Evolutionary conservation across 1,140 invertebrate genomes (phyloP), one percentile per base, ranked within the genome.

Genomic region (Aphaenogaster rudis): DNA sequence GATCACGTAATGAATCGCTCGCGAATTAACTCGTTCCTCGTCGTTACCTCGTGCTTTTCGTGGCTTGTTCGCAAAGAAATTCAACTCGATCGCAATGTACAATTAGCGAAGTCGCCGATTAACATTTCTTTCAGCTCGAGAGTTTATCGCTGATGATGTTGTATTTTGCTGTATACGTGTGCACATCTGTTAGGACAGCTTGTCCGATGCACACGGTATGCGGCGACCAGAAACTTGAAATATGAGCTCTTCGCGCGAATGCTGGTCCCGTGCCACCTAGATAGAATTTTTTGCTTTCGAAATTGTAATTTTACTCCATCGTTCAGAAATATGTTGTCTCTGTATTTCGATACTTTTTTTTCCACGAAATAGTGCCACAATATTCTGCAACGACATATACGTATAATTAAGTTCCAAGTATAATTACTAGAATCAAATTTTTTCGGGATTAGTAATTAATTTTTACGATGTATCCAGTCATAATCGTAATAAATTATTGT

Each of bases 211-310:
- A 64, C n/a, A 11, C 1, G 82, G 63, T 86, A 79, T 79, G 59
- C 48, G 50, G 45, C 57, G 42, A 84, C n/a, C 78, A 81, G 66
- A 81, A 71, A 69, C 54, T 45, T 82, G 80, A 82, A 82, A 82
- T 42, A 74, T 54, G 80, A 82, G 42, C 67, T 15, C 15, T 82
- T 74, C 15, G 67, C 79, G 17, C 52, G 67, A 72, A 74, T 74
- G 61, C 78, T 36, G 63, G 50, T 52, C 50, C 48, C 50, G 67
- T 82, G 54, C 52, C 67, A 76, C 54, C 80, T 28, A 76, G 28
- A 57, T 28, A 80, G 52, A 28, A 71, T 48, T 84, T 74, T 84
- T 84, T 82, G 80, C 80, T 72, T 74, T 17, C 28, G 48, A 59
- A 36, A 63, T 76, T 76, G 80, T 76, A 76, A 84, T 84, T 84